Evolutionary conservation across 2,113 vertebrate genomes (phyloP), one percentile per base, ranked within the genome.

Genomic region (Hystrix brachyura): DNA sequence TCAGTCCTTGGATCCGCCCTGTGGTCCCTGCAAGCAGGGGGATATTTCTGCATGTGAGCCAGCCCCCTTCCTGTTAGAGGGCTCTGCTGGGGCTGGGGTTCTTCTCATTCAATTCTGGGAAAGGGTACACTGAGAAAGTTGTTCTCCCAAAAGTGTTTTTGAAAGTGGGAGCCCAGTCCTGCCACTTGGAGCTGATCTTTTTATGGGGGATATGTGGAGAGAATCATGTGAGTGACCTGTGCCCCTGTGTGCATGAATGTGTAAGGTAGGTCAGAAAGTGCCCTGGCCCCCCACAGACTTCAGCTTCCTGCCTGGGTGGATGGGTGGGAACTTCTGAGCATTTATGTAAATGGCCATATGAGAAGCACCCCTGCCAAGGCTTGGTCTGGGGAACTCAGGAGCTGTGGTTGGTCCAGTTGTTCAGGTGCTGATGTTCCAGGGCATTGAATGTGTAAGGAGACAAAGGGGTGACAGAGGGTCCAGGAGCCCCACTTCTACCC

Each of bases 41-140:
- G 46, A 29, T 76, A 85, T 96, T 65, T 86, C 55, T 82, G 46
- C 91, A 55, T 34, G 62, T 59, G 84, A 97, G 60, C 59, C 92
- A 90, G 82, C 48, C 57, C 80, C 64, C 62, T 95, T 76, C 23
- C 60, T 91, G 29, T 86, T 55, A 43, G 23, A 88, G 71, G 62
- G 64, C 38, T 88, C 67, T 86, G 62, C 84, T n/a, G 51, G 25
- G 76, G 43, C 85, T 91, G n/a, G 43, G 62, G 17, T 62, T 90
- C 74, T 65, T 89, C 46, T 90, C 59, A 38, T 48, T 90, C 27
- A 69, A 25, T 82, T 94, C 67, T 86, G 62, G 80, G 51, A 94
- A 90, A 83, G 71, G 71, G 7, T 69, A 29, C 27, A 7, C 53
- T 69, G 21, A 90, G 82, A 84, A 95, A 91, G 79, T 34, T 67